Evolutionary conservation across 2,113 vertebrate species (phyloP).

Genomic region (Tetrao urogallus): DNA sequence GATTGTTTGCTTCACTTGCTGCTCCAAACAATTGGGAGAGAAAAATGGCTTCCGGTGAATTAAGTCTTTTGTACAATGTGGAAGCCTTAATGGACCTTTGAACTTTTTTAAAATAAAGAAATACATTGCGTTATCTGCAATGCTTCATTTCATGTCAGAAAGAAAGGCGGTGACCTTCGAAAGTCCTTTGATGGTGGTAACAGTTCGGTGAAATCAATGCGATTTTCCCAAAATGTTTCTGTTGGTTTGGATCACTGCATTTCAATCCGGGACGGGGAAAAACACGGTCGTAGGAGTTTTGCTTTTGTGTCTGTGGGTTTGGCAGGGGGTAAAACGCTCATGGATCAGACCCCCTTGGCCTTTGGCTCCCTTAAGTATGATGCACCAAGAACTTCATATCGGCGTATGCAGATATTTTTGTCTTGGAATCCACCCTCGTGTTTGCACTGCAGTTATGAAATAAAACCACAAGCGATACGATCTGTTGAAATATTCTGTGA

Average conservation of each 20-base stretch:
- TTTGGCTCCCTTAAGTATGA: background rate
- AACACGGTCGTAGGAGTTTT: background rate
- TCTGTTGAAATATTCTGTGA: constrained; percentile 6
- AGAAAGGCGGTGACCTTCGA: constrained; percentile 42
- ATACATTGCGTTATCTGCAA: constrained; percentile 42
- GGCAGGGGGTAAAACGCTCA: background rate
- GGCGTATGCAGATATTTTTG: fast-evolving
- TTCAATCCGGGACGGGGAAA: background rate
- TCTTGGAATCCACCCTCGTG: background rate
- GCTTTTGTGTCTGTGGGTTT: background rate
- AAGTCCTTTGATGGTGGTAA: constrained; percentile 47
- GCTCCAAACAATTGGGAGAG: constrained; percentile 58
- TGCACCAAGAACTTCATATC: fast-evolving
- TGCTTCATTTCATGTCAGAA: constrained; percentile 11
- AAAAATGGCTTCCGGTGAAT: constrained; percentile 71
- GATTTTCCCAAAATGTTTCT: background rate
- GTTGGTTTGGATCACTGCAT: background rate
- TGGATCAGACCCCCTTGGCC: fast-evolving
- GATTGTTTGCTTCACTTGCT: constrained; percentile 70
- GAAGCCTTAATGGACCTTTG: constrained; percentile 66
- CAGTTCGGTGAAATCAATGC: constrained; percentile 10
- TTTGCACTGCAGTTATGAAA: background rate
- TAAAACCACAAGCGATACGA: background rate
- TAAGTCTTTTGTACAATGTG: constrained; percentile 53
- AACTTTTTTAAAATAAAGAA: constrained; percentile 59